These are phyloP conservation scores for Myrmophylax atrothorax DNA, from an alignment of 2,113 vertebrate genomes.

Conservation along the genomic window DNA sequence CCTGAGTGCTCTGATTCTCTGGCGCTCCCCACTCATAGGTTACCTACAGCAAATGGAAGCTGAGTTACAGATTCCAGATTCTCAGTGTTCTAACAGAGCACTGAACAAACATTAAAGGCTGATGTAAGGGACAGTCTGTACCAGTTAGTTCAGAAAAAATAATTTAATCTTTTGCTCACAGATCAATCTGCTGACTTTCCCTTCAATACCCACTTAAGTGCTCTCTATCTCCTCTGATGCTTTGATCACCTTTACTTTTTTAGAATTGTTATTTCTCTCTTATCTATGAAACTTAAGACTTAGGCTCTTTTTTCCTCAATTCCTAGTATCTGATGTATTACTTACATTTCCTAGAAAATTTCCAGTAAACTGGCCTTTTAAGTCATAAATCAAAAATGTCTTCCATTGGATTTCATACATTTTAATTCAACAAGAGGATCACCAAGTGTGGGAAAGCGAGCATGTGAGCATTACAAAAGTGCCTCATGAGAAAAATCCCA, in stretches of 20 bases:
- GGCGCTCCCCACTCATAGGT: neutral
- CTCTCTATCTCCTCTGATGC: neutral
- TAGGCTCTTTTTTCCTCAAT: neutral
- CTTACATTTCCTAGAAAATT: neutral
- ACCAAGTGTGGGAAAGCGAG: neutral
- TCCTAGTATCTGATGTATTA: neutral
- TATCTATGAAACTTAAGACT: neutral
- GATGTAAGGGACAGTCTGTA: neutral
- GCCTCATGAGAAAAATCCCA: slow-evolving; percentile 37
- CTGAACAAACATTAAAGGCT: neutral
- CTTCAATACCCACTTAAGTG: neutral
- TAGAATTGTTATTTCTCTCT: neutral
- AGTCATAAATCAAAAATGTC: neutral
- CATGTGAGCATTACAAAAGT: neutral
- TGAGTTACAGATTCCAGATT: neutral
- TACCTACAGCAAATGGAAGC: neutral
- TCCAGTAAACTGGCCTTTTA: neutral
- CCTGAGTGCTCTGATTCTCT: neutral
- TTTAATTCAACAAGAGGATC: neutral
- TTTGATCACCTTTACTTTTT: neutral
- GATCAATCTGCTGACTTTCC: neutral
- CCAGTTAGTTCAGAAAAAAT: neutral
- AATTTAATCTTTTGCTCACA: neutral
- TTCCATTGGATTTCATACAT: neutral
- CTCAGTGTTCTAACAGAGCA: neutral